Evolutionary conservation across 2,797 vertebrate species (phyloP), one percentile per base, ranked within the genome.

Genomic region (Taeniopygia guttata): DNA sequence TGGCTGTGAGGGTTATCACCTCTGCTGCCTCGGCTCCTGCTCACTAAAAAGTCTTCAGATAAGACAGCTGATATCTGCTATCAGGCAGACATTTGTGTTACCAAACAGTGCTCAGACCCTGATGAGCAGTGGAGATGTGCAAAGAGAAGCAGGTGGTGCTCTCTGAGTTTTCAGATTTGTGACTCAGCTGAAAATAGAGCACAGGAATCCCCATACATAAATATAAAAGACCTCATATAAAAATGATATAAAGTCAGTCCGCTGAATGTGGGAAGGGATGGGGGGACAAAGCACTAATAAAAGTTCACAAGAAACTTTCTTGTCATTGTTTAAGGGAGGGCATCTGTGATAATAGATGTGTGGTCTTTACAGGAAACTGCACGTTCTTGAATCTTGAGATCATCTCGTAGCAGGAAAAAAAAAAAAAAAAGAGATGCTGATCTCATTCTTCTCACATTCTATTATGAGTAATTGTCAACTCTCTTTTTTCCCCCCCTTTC

Each of bases 361-460:
- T 78, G 95, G 83, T 93, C 93, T 81, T 64, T 21, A 92, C 87
- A 92, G 92, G 94, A 96, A 95, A 85, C 76, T 66, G 84, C 76
- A 81, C 3, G 55, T 79, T 87, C 79, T 74, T 49, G 54, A 91
- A 78, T 82, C 82, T 81, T 10, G 1, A 95, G 92, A 89, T 91
- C 86, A 86, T 86, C 69, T 85, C 4, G 32, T 10, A 78, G 80
- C 52, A 93, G 60, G 30, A 88, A 67, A n/a, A n/a, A n/a, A n/a
- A n/a, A 54, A 64, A 54, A 59, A 62, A 55, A 84, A 12, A 79
- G 81, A 95, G 85, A 92, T 88, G 91, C 84, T 91, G 90, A 87
- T 92, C 92, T 94, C 94, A 93, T 72, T 75, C 75, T 92, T 95
- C 73, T 89, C 73, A 75, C 82, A 84, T 85, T 92, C 79, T 43